Evolutionary conservation across 2,888 invertebrate genomes (phyloP).

Genomic region (Zhengitettix transpicula): DNA sequence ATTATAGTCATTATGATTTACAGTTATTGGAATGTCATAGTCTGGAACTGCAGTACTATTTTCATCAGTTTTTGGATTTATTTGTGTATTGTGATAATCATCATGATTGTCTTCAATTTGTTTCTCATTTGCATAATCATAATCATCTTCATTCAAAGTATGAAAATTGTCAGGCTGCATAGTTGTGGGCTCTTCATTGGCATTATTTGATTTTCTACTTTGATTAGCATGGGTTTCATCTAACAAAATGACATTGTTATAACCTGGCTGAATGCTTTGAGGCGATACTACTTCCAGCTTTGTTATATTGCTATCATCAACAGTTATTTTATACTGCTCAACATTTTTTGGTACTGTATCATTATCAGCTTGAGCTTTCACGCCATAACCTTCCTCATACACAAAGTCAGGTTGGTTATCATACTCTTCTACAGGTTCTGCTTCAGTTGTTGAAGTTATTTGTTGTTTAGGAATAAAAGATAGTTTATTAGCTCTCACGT

Average conservation of each 20-base stretch:
- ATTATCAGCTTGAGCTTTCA: conserved; percentile 16
- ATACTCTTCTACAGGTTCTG: conserved; percentile 37
- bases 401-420: conserved; percentile 17
- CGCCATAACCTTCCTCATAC: conserved; percentile 25
- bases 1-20: conserved; percentile 11
- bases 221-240: neutral
- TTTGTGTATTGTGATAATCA: conserved; percentile 9
- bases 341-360: conserved; percentile 30
- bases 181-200: neutral
- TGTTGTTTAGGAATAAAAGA: conserved; percentile 12
- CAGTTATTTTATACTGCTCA: conserved; percentile 11
- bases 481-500: conserved; percentile 17
- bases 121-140: conserved; percentile 25
- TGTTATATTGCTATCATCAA: neutral
- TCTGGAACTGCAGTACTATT: conserved; percentile 12
- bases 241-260: neutral
- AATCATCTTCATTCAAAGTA: conserved; percentile 6
- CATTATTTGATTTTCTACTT: conserved; percentile 1
- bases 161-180: neutral
- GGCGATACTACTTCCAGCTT: neutral
- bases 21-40: conserved; percentile 11
- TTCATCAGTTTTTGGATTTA: conserved; percentile 17
- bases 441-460: conserved; percentile 20
- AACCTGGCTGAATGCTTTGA: neutral
- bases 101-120: conserved; percentile 11